Evolutionary conservation across 2,888 invertebrate species (phyloP).

Genomic region (Eudemis profundana): DNA sequence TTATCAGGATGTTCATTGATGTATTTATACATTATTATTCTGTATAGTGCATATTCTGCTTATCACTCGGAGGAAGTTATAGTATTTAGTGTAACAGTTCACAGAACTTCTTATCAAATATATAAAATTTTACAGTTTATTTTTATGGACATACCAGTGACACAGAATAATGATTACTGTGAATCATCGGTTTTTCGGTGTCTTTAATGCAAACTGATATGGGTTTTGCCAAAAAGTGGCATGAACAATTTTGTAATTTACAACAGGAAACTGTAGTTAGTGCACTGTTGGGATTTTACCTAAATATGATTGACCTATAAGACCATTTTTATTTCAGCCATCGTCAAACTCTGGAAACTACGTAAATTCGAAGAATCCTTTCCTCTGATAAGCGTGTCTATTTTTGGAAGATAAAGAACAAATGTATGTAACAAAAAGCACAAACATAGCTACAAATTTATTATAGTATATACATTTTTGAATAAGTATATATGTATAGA

Average conservation of each 20-base stretch:
- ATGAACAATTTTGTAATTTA: background rate
- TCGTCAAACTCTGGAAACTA: slow-evolving; percentile 71
- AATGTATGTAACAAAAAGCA: slow-evolving; percentile 75
- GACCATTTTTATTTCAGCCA: slow-evolving; percentile 58
- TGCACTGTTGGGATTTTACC: too few species aligned
- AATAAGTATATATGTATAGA: slow-evolving; percentile 45
- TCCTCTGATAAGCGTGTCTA: slow-evolving; percentile 67
- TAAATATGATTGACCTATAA: too few species aligned
- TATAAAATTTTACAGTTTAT: slow-evolving; percentile 34
- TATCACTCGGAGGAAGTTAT: slow-evolving; percentile 54
- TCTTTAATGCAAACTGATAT: slow-evolving; percentile 6
- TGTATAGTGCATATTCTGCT: slow-evolving; percentile 5
- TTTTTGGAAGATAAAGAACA: slow-evolving; percentile 64
- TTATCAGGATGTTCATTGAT: background rate
- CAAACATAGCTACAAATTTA: slow-evolving; percentile 78
- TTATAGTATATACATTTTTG: slow-evolving; percentile 59
- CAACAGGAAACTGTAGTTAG: too few species aligned
- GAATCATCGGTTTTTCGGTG: slow-evolving; percentile 3
- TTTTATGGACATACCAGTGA: slow-evolving; percentile 43
- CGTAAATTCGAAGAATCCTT: slow-evolving; percentile 79
- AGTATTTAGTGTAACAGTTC: slow-evolving; percentile 54
- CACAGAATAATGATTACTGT: slow-evolving; percentile 37
- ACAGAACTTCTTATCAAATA: slow-evolving; percentile 54
- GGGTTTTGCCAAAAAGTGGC: background rate
- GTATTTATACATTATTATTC: background rate